Base-by-base conservation (phyloP, 1,140 invertebrate genomes). In the Drosophila insularis region DNA sequence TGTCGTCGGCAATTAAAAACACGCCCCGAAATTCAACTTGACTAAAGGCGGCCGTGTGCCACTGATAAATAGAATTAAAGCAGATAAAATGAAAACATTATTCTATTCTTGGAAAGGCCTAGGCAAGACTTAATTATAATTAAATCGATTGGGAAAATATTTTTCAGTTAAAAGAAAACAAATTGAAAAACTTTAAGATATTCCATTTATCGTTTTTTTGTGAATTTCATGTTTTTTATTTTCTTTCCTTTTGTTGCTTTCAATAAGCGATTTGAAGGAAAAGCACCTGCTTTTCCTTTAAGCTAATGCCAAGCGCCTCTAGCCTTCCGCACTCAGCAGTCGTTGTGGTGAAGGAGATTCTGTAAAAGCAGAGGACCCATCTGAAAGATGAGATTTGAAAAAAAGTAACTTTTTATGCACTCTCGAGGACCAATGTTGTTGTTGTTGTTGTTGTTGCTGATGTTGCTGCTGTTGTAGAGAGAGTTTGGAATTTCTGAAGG, bases 1-100 rank as follows among this genome's bases (percentile, higher is more conserved):
- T 86, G 82, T 87, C 79, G 75, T 65, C 73, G 79, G 82, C 82
- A 87, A 86, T 86, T 86, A 86, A 86, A 86, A 66, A 82, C 82
- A 86, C 82, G 75, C 78, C 82, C 81, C 64, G 50, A 59, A 63
- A 55, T 43, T 43, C 40, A 71, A 72, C 50, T 72, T 55, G 55
- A 43, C 40, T 50, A 53, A 39, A 23, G 37, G 50, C 43, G 31
- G 75, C 75, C 78, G 69, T 81, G 74, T 63, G 79, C 76, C 71
- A 21, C 17, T 65, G 76, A 75, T 71, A 78, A 79, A 84, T 68
- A 59, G 50, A 76, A 76, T 76, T 75, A 60, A 63, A 2, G 65
- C 35, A 13, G 60, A 75, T 74, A 74, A 75, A 39, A 37, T 11
- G 35, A 11, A 37, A 39, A 23, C 23, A n/a, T 32, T 72, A 56